Base-by-base conservation (phyloP, 2,797 vertebrate genomes). In the Sorex maritimensis region DNA sequence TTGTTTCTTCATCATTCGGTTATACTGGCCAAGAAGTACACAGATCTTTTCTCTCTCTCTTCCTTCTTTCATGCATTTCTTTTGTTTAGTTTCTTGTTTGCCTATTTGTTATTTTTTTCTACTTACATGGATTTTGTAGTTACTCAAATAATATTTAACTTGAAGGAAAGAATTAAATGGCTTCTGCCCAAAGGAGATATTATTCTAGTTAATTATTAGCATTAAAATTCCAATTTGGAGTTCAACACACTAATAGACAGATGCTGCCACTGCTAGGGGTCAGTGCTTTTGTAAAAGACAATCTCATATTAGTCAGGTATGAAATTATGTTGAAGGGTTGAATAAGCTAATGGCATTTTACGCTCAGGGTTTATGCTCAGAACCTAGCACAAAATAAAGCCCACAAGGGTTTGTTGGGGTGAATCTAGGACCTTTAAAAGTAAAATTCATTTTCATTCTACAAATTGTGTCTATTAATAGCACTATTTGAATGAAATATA, bases 121-220 rank as follows among this genome's bases (percentile, higher is more conserved):
- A 52, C 13, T 19, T 19, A 61, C 58, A 61, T 61, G 58, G 19
- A 19, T 61, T 61, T 61, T 19, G 58, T 61, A 92, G 52, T 72
- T 95, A 81, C 23, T 91, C 72, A 94, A 88, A 90, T 90, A 87
- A 75, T 78, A 94, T 67, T 90, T 49, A 75, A 61, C 58, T 89
- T 75, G 86, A 28, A 52, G 28, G 26, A 93, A 58, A 92, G 11
- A 94, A 95, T 83, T 21, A 87, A 93, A 86, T 86, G 92, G 80
- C 80, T 92, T 91, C 77, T 92, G 86, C 84, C 82, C 81, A 91
- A 90, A 30, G 61, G 46, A 92, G 94, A 94, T 73, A 95, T 92
- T 93, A 90, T 95, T 96, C 92, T 90, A 88, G 81, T 93, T 96
- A 94, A 92, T 93, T 88, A 91, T 94, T 88, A 88, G 73, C 65